Base-by-base conservation (phyloP, 2,888 invertebrate genomes). In the Drosophila vallismaia region DNA sequence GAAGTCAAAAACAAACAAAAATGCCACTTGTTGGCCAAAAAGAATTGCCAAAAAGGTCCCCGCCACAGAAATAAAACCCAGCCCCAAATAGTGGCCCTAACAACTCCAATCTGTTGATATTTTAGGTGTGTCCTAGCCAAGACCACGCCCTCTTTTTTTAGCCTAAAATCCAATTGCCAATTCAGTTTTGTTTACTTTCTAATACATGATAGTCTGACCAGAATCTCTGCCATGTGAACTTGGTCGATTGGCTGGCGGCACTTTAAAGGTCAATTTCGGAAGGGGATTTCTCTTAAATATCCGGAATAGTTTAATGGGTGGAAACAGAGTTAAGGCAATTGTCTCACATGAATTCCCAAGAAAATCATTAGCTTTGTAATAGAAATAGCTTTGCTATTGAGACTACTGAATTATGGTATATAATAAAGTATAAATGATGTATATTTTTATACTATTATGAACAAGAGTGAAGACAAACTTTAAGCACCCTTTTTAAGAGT, bases 171-270 rank as follows among this genome's bases (percentile, higher is more conserved):
- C 50, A 72, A 75, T 73, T 67, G 62, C 9, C 31, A 55, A 44
- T 50, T 33, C 55, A 66, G 46, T 66, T 60, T 36, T 48, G 54
- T 78, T 72, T 79, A 85, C 81, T 81, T 81, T 85, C 81, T 81
- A 81, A 81, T 81, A 77, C 81, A 81, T 76, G 81, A 81, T 77
- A 75, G 71, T 46, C 67, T 52, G 56, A 44, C 62, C 56, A 68
- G 38, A 59, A 76, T 74, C 69, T 38, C 63, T 63, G 59, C 67
- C 83, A 86, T 80, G 86, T 82, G 81, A 82, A 82, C 82, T 82
- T 82, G 82, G 87, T 81, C 84, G 75, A 56, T 42, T 57, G 12
- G 49, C 49, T 53, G 33, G 33, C 55, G 58, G 58, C 51, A 33
- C 19, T 36, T 2, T 46, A 64, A 64, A 64, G 64, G 64, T 64